These are phyloP conservation scores for Leptodactylus fallax DNA, from an alignment of 2,797 vertebrate species.

Conservation along the genomic window DNA sequence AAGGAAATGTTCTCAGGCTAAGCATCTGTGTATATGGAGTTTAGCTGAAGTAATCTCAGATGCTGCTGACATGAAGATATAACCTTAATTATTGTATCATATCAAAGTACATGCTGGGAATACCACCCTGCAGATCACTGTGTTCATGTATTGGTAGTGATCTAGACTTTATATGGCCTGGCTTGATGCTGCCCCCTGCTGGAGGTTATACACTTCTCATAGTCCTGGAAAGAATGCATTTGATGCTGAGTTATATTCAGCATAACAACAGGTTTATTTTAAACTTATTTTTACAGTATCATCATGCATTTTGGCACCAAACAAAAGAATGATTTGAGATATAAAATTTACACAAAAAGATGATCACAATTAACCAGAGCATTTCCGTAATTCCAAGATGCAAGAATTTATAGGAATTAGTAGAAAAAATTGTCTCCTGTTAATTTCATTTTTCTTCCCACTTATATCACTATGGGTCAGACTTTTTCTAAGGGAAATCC, in stretches of 20 bases:
- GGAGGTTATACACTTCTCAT: not conserved
- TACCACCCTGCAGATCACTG: conserved; percentile 9
- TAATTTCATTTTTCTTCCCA: not conserved
- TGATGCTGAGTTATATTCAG: not conserved
- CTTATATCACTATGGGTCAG: not conserved
- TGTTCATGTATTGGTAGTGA: not conserved
- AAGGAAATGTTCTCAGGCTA: conserved; percentile 34
- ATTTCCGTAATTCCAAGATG: not conserved
- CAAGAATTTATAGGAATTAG: not conserved
- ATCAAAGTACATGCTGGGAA: conserved; percentile 8
- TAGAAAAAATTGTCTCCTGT: not conserved
- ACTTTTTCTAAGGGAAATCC: not conserved
- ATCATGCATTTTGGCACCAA: not conserved
- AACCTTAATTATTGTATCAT: conserved; percentile 10
- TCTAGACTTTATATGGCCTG: not conserved
- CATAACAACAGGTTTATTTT: not conserved
- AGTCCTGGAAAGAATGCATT: not conserved
- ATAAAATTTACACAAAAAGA: not conserved
- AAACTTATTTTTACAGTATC: not conserved
- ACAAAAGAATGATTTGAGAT: not conserved
- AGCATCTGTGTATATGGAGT: conserved; percentile 5
- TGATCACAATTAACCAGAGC: not conserved
- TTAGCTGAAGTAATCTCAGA: conserved; percentile 10
- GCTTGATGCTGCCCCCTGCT: conserved; percentile 25
- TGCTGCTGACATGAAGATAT: conserved; percentile 26